A percentile compares a stretch with the other conserved stretches of the same genome.
Conservation (phyloP, 2,797 vertebrate species). For the Pagetopsis macropterus region DNA sequence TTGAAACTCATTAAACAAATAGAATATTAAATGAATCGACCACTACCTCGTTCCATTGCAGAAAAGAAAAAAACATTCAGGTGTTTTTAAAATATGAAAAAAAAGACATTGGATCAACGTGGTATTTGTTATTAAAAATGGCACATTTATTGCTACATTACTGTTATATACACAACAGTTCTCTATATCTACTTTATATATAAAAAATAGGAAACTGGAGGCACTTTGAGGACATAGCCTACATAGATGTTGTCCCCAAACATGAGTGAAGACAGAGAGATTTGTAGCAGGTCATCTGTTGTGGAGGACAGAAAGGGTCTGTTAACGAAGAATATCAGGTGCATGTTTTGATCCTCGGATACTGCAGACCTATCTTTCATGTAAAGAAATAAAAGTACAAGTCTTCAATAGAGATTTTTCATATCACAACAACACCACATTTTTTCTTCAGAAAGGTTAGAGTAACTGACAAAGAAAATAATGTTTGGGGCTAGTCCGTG, state of each 20-base stretch:
- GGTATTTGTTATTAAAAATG: constrained; percentile 88
- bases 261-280: constrained; percentile 76
- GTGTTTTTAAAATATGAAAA: constrained; percentile 29
- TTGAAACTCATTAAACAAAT: neutral
- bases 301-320: constrained; percentile 59
- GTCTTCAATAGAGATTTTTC: constrained; percentile 57
- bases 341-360: constrained; percentile 61
- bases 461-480: constrained; percentile 47
- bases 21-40: neutral
- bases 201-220: constrained; percentile 90
- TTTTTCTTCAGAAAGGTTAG: constrained; percentile 39
- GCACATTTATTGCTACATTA: constrained; percentile 97
- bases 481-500: constrained; percentile 47
- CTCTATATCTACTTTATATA: constrained; percentile 91
- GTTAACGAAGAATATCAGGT: constrained; percentile 54
- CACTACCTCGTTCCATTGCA: neutral
- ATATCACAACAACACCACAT: constrained; percentile 50
- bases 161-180: constrained; percentile 96
- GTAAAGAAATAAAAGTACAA: constrained; percentile 56
- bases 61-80: neutral
- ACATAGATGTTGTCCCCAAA: constrained; percentile 82
- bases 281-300: constrained; percentile 72
- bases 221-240: constrained; percentile 91
- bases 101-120: constrained; percentile 70
- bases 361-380: constrained; percentile 53